phyloP scores from a whole-genome alignment of 2,888 invertebrate genomes.

The Philopedon plagiatum region DNA sequence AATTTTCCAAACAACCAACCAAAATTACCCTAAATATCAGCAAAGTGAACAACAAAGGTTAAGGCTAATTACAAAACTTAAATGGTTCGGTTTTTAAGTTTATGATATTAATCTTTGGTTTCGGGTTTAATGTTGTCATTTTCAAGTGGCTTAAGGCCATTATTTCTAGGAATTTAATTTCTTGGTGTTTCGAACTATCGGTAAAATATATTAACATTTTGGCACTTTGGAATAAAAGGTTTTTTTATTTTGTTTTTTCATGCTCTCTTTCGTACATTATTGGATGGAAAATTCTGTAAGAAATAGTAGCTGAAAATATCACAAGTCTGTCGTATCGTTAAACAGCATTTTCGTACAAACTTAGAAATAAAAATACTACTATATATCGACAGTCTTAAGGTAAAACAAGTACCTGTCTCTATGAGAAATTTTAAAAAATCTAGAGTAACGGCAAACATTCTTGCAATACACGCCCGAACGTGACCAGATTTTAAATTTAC shows the following conservation, averaged over 20 bases:
- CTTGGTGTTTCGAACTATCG: background rate
- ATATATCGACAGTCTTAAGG: background rate
- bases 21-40: conserved; percentile 18
- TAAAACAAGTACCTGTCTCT: background rate
- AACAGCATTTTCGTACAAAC: too few relatives aligned
- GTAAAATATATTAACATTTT: too few relatives aligned
- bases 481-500: background rate
- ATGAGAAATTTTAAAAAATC: conserved; percentile 13
- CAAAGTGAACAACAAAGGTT: conserved; percentile 14
- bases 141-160: background rate
- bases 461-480: conserved; percentile 1
- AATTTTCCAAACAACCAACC: conserved; percentile 25
- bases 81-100: conserved; percentile 11
- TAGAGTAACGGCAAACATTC: conserved; percentile 13
- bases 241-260: too few relatives aligned
- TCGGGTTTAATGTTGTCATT: conserved; percentile 4
- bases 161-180: conserved; percentile 4
- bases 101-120: background rate
- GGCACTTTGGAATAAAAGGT: too few relatives aligned
- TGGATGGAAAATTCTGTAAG: too few relatives aligned
- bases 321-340: too few relatives aligned
- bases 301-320: too few relatives aligned
- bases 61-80: conserved; percentile 8
- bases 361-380: background rate
- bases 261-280: too few relatives aligned